Evolutionary conservation across 1,140 invertebrate genomes (phyloP).

Genomic region (Dreissena polymorpha): DNA sequence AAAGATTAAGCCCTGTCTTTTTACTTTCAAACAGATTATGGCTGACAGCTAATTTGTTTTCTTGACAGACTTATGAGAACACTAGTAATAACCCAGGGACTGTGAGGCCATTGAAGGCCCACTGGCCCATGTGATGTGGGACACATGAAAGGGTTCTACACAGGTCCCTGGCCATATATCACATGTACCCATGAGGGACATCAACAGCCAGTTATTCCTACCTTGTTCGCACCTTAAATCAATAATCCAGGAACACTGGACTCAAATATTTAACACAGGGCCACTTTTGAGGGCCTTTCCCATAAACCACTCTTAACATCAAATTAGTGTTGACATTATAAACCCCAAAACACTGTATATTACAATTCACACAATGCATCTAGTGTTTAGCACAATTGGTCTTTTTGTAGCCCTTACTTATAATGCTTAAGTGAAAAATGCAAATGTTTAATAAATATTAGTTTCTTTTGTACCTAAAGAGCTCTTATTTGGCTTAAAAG

Average conservation of each 20-base stretch:
- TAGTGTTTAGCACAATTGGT: conserved; percentile 29
- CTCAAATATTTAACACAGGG: conserved; percentile 18
- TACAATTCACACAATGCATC: conserved; percentile 16
- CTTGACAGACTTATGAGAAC: too few relatives aligned
- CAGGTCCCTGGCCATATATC: not conserved
- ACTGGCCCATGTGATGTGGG: too few relatives aligned
- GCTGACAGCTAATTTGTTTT: too few relatives aligned
- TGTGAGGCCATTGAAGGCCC: too few relatives aligned
- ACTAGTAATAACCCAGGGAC: too few relatives aligned
- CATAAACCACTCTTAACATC: conserved; percentile 39
- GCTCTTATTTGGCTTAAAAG: conserved; percentile 16
- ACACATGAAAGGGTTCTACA: too few relatives aligned
- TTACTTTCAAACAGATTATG: too few relatives aligned
- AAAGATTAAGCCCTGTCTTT: too few relatives aligned
- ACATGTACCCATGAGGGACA: not conserved
- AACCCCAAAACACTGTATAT: conserved; percentile 18
- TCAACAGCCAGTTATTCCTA: not conserved
- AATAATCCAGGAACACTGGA: not conserved
- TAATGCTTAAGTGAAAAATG: conserved; percentile 27
- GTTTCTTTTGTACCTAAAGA: conserved; percentile 10
- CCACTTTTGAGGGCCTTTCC: not conserved
- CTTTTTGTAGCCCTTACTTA: conserved; percentile 35
- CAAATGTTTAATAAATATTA: conserved; percentile 28
- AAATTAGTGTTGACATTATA: conserved; percentile 43
- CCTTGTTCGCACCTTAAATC: conserved; percentile 43